Evolutionary conservation across 1,140 invertebrate genomes (phyloP), one percentile per base, ranked within the genome.

Genomic region (Lepidostoma basale): DNA sequence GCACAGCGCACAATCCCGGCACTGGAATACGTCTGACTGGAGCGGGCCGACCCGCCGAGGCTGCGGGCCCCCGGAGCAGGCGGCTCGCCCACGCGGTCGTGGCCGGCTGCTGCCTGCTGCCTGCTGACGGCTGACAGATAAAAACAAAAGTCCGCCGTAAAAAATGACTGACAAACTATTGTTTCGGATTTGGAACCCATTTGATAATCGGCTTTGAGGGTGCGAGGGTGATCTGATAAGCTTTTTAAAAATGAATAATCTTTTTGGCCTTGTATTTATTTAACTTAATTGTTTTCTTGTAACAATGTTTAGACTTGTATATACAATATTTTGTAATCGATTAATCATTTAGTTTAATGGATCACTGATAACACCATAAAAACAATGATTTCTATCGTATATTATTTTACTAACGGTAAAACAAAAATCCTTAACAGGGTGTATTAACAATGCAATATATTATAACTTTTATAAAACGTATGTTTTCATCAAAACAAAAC

Each of bases 81-180:
- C 54, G 16, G 33, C 54, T 33, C 54, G 40, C 54, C 20, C 54
- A 59, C 30, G 5, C 30, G 5, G 5, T 33, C 30, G 12, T n/a
- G 12, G 25, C 28, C 49, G 44, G 45, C 52, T 56, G 28, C 52
- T 25, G 22, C 5, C 6, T 6, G 30, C 30, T 33, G 22, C 6
- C 30, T 20, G 33, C 49, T 54, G 54, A 59, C 54, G 36, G 30
- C 18, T 59, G 54, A 39, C 54, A 59, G 33, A 59, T 59, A n/a
- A 54, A 59, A 59, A 59, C 54, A 23, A 59, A 59, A 59, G 52
- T 28, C 33, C 40, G 30, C 16, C 6, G 14, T 26, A n/a, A 54
- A 54, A 54, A 54, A 54, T 54, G 49, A 54, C 49, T 9, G 49
- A 30, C 26, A 30, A 54, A 33, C 49, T 18, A 54, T 54, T 54